A percentile compares a stretch with the other conserved stretches of the same genome.
Conservation (phyloP, 2,113 vertebrate genomes). For the Limnothrissa miodon region DNA sequence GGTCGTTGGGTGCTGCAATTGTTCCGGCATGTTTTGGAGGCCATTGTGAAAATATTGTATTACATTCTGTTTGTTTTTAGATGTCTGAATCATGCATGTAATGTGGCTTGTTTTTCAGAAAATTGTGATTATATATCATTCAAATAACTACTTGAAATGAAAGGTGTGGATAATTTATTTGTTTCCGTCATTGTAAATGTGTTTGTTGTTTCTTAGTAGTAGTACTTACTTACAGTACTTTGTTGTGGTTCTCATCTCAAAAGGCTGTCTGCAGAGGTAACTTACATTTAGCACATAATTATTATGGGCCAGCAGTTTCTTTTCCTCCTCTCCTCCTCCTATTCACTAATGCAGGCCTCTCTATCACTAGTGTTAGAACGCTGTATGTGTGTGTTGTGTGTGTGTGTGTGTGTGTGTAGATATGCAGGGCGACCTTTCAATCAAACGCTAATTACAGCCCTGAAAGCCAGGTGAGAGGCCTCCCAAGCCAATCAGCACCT, state of each 20-base stretch:
- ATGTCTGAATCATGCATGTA: too few relatives aligned
- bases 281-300: neutral
- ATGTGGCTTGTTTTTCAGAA: too few relatives aligned
- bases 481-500: conserved; percentile 12
- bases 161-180: neutral
- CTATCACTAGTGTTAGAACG: neutral
- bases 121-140: too few relatives aligned
- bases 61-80: too few relatives aligned
- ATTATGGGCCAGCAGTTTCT: neutral
- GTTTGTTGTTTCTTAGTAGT: too few relatives aligned
- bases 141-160: neutral
- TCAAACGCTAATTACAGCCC: conserved; percentile 6
- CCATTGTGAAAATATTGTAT: neutral
- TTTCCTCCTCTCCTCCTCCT: neutral
- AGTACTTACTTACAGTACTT: too few relatives aligned
- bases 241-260: neutral
- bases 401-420: neutral
- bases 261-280: neutral
- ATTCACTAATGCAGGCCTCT: neutral
- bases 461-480: conserved; percentile 17
- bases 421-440: conserved; percentile 4
- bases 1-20: neutral
- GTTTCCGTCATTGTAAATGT: too few relatives aligned
- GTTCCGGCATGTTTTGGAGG: neutral
- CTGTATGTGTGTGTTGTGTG: neutral